A percentile compares a stretch with the other conserved stretches of the same genome.
Evolutionary conservation across 2,888 invertebrate species (phyloP).

Genomic region (Cheilosia vernalis): DNA sequence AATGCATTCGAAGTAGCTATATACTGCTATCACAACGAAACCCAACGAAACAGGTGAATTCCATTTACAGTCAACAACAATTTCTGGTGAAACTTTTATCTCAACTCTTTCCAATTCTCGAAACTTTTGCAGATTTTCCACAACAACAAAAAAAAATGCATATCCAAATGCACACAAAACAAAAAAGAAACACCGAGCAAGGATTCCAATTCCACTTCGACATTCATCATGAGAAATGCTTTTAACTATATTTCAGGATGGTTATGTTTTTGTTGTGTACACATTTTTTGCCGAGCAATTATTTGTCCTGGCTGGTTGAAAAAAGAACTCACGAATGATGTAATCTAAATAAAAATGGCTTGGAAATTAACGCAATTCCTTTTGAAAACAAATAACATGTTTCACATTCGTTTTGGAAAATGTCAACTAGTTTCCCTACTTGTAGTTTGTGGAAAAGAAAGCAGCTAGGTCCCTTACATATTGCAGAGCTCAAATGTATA

Average conservation of each 20-base stretch:
- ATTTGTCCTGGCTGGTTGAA: neutral
- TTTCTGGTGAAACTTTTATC: slow-evolving; percentile 51
- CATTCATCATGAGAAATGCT: slow-evolving; percentile 42
- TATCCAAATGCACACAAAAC: slow-evolving; percentile 15
- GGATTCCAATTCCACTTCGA: slow-evolving; percentile 5
- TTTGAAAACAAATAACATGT: neutral
- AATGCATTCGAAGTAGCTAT: slow-evolving; percentile 25
- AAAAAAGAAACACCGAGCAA: slow-evolving; percentile 16
- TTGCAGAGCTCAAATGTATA: neutral
- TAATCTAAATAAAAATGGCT: neutral
- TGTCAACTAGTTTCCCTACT: too few relatives aligned
- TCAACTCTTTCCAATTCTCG: slow-evolving; percentile 48
- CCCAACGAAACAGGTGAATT: slow-evolving; percentile 53
- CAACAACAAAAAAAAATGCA: slow-evolving; percentile 18
- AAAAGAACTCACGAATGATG: neutral
- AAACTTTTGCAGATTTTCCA: slow-evolving; percentile 33
- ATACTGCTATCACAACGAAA: slow-evolving; percentile 17
- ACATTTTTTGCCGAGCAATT: slow-evolving; percentile 33
- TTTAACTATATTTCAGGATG: slow-evolving; percentile 30
- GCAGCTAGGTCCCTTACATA: neutral
- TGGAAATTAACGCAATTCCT: neutral
- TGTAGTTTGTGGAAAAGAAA: neutral
- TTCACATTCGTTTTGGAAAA: too few relatives aligned
- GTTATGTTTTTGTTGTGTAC: slow-evolving; percentile 2
- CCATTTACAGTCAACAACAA: slow-evolving; percentile 56